These are phyloP conservation scores for Otolemur crassicaudatus DNA, from an alignment of 2,797 vertebrate genomes.

Conservation along the genomic window DNA sequence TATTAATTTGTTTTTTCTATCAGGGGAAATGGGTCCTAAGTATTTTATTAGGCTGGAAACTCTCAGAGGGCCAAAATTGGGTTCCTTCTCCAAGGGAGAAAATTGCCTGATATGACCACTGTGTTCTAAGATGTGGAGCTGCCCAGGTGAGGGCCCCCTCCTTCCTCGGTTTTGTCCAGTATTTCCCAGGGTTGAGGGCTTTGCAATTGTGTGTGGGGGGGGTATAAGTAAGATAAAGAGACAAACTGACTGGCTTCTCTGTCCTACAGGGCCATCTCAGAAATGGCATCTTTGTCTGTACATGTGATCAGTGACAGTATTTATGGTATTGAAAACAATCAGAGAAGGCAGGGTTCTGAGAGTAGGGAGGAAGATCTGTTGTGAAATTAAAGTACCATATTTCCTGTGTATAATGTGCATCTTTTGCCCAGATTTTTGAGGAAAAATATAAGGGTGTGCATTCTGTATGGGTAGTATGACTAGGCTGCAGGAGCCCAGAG, in stretches of 20 bases:
- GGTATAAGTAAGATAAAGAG: neutral
- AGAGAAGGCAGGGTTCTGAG: neutral
- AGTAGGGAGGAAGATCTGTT: neutral
- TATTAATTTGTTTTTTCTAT: neutral
- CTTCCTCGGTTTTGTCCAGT: slow-evolving; percentile 16
- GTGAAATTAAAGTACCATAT: slow-evolving; percentile 40
- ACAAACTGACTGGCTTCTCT: neutral
- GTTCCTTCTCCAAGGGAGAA: neutral
- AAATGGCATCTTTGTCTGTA: neutral
- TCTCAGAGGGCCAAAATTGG: neutral
- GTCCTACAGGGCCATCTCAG: neutral
- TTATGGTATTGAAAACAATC: neutral
- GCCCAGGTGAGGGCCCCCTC: neutral
- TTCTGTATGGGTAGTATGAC: too few species aligned
- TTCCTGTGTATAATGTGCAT: too few species aligned
- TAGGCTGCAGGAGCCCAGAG: too few species aligned
- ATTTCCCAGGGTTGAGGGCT: neutral
- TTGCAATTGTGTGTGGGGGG: neutral
- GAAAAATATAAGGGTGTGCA: too few species aligned
- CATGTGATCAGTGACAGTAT: neutral
- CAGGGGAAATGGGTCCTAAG: neutral
- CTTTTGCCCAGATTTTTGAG: too few species aligned
- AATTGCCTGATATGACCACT: neutral
- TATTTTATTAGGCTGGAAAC: slow-evolving; percentile 13
- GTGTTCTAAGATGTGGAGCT: neutral